Evolutionary conservation across 1,140 invertebrate species (phyloP).

Genomic region (Zaprionus nigranus): DNA sequence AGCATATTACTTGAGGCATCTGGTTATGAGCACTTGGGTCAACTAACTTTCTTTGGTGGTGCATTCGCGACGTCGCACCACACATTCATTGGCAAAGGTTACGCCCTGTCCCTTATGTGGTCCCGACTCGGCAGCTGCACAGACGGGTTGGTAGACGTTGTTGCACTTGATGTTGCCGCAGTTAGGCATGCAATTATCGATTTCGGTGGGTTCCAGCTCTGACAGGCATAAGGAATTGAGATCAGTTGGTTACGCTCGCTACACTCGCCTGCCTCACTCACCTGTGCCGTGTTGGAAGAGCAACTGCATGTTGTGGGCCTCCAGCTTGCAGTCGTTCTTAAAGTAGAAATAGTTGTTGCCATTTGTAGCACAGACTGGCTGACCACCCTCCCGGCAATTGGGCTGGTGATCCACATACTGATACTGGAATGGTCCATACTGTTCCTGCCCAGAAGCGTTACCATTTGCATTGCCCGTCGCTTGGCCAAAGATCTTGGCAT

Average conservation of each 20-base stretch:
- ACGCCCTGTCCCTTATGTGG: slow-evolving; percentile 21
- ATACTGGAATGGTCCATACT: slow-evolving; percentile 48
- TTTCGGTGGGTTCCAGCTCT: slow-evolving; percentile 64
- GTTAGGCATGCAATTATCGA: slow-evolving; percentile 52
- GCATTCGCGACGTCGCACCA: slow-evolving; percentile 51
- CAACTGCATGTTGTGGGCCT: slow-evolving; percentile 64
- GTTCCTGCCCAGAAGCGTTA: background rate
- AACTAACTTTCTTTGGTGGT: slow-evolving; percentile 49
- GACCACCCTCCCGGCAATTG: slow-evolving; percentile 48
- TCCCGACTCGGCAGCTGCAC: slow-evolving; percentile 36
- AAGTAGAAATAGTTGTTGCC: slow-evolving; percentile 54
- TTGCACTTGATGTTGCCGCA: slow-evolving; percentile 54
- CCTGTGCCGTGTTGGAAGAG: slow-evolving; percentile 64
- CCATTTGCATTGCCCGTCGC: slow-evolving; percentile 20
- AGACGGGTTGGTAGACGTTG: slow-evolving; percentile 38
- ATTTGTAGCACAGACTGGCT: slow-evolving; percentile 67
- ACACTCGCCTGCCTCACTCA: slow-evolving; percentile 11
- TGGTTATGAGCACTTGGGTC: background rate
- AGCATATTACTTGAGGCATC: no score
- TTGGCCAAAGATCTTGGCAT: slow-evolving; percentile 51
- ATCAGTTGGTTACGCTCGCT: no score
- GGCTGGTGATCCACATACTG: slow-evolving; percentile 71
- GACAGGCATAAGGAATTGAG: background rate
- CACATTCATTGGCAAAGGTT: slow-evolving; percentile 61
- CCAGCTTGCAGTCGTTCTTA: slow-evolving; percentile 62